These are phyloP conservation scores for Gisinianus flammeolus DNA, from an alignment of 2,888 invertebrate genomes.

Conservation along the genomic window DNA sequence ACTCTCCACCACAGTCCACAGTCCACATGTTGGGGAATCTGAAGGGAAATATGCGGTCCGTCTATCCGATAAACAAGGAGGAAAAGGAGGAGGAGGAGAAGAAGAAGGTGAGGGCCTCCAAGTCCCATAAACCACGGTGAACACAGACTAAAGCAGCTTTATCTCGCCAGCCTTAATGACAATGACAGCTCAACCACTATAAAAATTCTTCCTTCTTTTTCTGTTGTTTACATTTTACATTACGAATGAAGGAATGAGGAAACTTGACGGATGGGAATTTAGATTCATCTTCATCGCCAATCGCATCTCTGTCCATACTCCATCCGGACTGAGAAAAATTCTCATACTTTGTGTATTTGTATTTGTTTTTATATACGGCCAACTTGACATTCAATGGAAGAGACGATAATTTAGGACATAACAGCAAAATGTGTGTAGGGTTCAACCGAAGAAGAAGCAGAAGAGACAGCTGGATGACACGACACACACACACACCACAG, in stretches of 20 bases:
- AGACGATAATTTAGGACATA: too few species aligned
- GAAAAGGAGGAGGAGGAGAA: neutral
- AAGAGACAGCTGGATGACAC: neutral
- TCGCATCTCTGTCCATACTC: neutral
- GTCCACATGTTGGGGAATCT: neutral
- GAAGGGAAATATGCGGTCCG: neutral
- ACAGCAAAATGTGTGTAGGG: neutral
- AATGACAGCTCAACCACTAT: conserved; percentile 39
- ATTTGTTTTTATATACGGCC: neutral
- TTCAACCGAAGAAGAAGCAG: neutral
- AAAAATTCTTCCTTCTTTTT: conserved; percentile 37
- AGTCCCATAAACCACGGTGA: conserved; percentile 32
- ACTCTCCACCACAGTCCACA: too few species aligned
- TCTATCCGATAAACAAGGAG: neutral
- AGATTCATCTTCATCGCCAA: too few species aligned
- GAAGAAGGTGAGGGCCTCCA: neutral
- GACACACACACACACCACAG: too few species aligned
- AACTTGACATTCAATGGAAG: neutral
- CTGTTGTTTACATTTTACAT: conserved; percentile 32
- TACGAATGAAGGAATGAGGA: neutral
- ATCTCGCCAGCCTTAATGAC: conserved; percentile 23
- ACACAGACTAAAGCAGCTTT: conserved; percentile 27
- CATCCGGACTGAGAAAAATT: neutral
- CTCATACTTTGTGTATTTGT: neutral
- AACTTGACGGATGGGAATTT: too few species aligned